Base-by-base conservation (phyloP, 2,888 invertebrate genomes). In the Rutpela maculata region DNA sequence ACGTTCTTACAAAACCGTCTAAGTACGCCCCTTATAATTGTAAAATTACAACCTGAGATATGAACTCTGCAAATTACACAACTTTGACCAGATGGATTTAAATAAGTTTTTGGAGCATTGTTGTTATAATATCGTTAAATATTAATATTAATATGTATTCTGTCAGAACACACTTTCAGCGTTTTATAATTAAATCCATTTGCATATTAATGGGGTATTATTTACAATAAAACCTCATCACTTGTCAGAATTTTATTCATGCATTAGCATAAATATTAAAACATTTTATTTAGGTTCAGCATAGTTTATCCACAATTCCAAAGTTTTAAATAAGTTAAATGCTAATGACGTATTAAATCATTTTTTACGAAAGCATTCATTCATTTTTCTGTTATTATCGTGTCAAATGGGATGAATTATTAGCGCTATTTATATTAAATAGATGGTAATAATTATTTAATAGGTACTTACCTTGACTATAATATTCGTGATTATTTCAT, bases 191-290 rank as follows among this genome's bases (percentile, higher is more conserved):
- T 11, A 66, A 57, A 19, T 4, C 57, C 18, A 66, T 66, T 66
- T 66, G 22, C 66, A 66, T 63, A n/a, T 66, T 66, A 66, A 66
- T 66, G 19, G 22, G 12, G 18, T 19, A 66, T 55, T 50, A 66
- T 66, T 66, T 55, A 50, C n/a, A 50, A 55, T 26, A 66, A 57
- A 66, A 66, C 66, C 66, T 19, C 66, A 55, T 66, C 66, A 66
- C 66, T 17, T 50, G 63, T 65, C 63, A 65, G 63, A n/a, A 65
- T 35, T 65, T 65, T 65, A 65, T 66, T 55, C 19, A 4, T 1
- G 19, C 17, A 66, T 66, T 66, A 50, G 55, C 66, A 66, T 66
- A 55, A 66, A 66, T 50, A 66, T 66, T 66, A 26, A n/a, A 50
- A 12, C 18, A 55, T 66, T 50, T 66, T 66, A 66, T 66, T 55